Conservation (phyloP, 2,797 vertebrate genomes). For the Anisognathus igniventris region DNA sequence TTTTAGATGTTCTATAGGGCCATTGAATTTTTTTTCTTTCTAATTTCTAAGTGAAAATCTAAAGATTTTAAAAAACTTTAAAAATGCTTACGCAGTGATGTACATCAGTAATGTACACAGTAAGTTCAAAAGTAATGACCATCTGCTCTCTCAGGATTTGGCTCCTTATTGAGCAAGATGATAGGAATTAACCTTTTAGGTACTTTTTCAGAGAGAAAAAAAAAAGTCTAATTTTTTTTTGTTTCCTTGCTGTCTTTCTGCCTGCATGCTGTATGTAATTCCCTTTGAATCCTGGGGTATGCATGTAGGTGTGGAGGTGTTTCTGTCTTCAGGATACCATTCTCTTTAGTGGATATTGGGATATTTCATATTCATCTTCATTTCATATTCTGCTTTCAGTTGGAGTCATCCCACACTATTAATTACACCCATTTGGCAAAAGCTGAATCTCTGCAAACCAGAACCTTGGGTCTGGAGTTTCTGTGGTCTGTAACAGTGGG, state of each 20-base stretch:
- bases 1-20: background rate
- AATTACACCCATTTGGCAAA: background rate
- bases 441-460: background rate
- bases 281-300: background rate
- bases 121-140: background rate
- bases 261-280: background rate
- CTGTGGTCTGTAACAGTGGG: background rate
- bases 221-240: background rate
- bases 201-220: background rate
- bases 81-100: background rate
- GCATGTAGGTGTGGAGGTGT: no score
- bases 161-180: background rate
- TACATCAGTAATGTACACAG: background rate
- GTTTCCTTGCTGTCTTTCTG: background rate
- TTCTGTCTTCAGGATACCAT: background rate
- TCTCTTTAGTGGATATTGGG: background rate
- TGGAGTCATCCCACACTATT: background rate
- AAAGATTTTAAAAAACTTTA: background rate
- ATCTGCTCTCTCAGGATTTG: background rate
- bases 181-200: background rate
- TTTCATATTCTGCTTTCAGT: background rate
- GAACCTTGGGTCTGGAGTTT: background rate
- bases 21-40: background rate
- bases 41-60: background rate
- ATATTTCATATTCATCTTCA: background rate